Conservation (phyloP, 2,797 vertebrate species). For the Picus viridis region DNA sequence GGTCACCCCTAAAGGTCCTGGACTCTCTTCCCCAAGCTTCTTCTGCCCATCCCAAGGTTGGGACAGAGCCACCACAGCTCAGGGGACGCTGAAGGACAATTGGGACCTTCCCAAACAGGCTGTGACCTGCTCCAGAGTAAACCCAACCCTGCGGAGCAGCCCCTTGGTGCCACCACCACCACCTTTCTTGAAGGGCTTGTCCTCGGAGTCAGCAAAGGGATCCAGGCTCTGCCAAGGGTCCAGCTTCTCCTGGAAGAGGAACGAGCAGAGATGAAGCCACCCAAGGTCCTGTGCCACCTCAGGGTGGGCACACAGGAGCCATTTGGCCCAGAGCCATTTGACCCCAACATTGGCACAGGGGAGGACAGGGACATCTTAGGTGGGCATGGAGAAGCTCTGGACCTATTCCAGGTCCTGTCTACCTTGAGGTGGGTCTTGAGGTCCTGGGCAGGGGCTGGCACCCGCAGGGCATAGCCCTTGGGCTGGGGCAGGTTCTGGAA, state of each 20-base stretch:
- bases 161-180: not conserved
- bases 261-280: accelerated
- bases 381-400: not conserved
- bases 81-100: not conserved
- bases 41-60: too few relatives aligned
- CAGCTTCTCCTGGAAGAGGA: constrained; percentile 70
- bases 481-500: constrained; percentile 62
- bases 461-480: constrained; percentile 68
- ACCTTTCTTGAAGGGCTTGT: constrained; percentile 87
- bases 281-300: not conserved
- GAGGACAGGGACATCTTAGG: accelerated
- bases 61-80: accelerated
- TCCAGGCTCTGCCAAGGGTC: constrained; percentile 87
- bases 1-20: accelerated
- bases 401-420: not conserved
- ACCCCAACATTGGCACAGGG: accelerated
- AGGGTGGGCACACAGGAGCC: accelerated
- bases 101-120: not conserved
- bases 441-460: constrained; percentile 34
- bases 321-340: accelerated
- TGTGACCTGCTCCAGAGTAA: not conserved
- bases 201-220: constrained; percentile 77
- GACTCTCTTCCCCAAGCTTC: too few relatives aligned
- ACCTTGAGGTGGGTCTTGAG: constrained; percentile 39
- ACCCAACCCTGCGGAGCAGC: too few relatives aligned